These are phyloP conservation scores for Paratilapia polleni DNA, from an alignment of 2,113 vertebrate genomes.

Conservation along the genomic window DNA sequence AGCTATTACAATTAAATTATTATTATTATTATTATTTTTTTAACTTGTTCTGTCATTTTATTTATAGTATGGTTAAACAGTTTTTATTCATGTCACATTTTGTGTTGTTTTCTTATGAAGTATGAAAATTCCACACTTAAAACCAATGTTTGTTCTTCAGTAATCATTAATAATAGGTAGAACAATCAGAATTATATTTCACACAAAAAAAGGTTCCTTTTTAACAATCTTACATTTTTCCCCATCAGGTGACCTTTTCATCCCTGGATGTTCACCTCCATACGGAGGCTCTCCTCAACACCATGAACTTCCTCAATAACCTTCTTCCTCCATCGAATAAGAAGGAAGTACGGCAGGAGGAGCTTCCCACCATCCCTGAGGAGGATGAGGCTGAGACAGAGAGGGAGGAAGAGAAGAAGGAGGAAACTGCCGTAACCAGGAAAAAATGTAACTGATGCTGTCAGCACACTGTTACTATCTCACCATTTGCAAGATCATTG, in stretches of 20 bases:
- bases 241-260: constrained; percentile 87
- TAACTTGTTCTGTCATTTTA: background rate
- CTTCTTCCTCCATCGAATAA: constrained; percentile 82
- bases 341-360: constrained; percentile 76
- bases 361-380: constrained; percentile 70
- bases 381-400: constrained; percentile 79
- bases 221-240: background rate
- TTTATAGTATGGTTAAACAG: background rate
- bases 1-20: background rate
- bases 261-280: constrained; percentile 96
- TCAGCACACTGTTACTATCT: background rate
- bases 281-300: constrained; percentile 91
- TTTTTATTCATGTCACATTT: background rate
- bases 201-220: background rate
- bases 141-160: background rate
- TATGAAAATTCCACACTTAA: background rate
- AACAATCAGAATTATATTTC: background rate
- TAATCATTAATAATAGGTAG: background rate
- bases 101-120: background rate
- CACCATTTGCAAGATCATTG: background rate
- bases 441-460: constrained; percentile 66
- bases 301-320: constrained; percentile 90
- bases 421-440: constrained; percentile 73
- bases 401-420: constrained; percentile 82
- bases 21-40: background rate